Base-by-base conservation (phyloP, 2,888 invertebrate species). In the Synergus japonicus region DNA sequence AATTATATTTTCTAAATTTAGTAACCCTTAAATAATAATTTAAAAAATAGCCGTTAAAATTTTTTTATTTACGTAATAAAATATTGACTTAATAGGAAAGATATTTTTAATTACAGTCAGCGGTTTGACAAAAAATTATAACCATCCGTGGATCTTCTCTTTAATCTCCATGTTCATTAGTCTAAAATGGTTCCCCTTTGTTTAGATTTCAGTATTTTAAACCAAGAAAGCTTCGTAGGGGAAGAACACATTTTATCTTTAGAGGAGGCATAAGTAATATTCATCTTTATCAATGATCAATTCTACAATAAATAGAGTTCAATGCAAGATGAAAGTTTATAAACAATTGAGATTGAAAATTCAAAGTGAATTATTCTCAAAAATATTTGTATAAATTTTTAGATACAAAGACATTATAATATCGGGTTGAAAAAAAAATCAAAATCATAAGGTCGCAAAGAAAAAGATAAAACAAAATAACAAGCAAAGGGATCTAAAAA, bases 131-230 rank as follows among this genome's bases (percentile, higher is more conserved):
- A 73, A 29, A 54, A 73, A 37, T 37, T n/a, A 60, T 3, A 73
- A 49, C 37, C 37, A 41, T 58, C 49, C 0, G n/a, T 41, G 41
- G 41, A 58, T 54, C 15, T 15, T n/a, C 4, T 15, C 37, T 69
- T 29, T 69, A 69, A 69, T n/a, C 46, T 29, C 13, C 29, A 46
- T 29, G 12, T 46, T 29, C 29, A 3, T 12, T 29, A 4, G 18
- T 29, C 73, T 73, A 73, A 73, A 73, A 37, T 73, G 41, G 73
- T 49, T 37, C 54, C 73, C 73, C 73, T n/a, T 37, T 73, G 73
- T 73, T 73, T 73, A 73, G 4, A 18, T 37, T 73, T 41, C 9
- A 41, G 54, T 73, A 54, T 73, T 73, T 73, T 54, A 41, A 54
- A 18, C 54, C 69, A 15, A 15, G 41, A 37, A 54, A 73, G 73